phyloP scores from a whole-genome alignment of 2,888 invertebrate species.

The Nymphalis polychloros region DNA sequence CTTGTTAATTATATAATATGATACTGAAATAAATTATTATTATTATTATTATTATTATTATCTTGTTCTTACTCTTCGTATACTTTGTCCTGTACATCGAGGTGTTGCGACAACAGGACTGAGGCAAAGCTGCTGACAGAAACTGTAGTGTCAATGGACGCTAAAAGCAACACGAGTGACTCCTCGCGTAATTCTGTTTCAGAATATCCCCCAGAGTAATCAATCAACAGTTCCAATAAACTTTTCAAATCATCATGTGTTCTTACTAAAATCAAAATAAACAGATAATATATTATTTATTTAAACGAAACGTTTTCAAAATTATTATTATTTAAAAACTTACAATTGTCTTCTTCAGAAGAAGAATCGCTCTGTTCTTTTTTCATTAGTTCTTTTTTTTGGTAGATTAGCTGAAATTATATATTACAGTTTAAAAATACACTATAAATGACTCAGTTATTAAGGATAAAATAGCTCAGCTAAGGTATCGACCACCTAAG shows the following conservation, averaged over 20 bases:
- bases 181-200: constrained; percentile 54
- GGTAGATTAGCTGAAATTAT: neutral
- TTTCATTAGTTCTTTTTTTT: neutral
- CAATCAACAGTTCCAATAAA: neutral
- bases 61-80: constrained; percentile 50
- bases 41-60: too few relatives aligned
- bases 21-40: too few relatives aligned
- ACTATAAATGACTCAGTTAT: too few relatives aligned
- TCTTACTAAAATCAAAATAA: neutral
- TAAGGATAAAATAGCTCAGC: too few relatives aligned
- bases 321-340: neutral
- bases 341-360: neutral
- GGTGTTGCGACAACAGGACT: constrained; percentile 50
- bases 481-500: too few relatives aligned
- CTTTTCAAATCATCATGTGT: neutral
- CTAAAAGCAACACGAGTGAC: constrained; percentile 49
- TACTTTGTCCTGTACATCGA: constrained; percentile 53
- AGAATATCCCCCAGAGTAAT: constrained; percentile 38
- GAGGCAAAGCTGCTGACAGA: constrained; percentile 49
- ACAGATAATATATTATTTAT: neutral
- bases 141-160: constrained; percentile 59
- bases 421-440: too few relatives aligned
- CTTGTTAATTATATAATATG: too few relatives aligned
- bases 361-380: neutral
- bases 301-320: neutral